These are phyloP conservation scores for Ctenochaetus hawaiiensis DNA, from an alignment of 2,797 vertebrate species.

Conservation along the genomic window DNA sequence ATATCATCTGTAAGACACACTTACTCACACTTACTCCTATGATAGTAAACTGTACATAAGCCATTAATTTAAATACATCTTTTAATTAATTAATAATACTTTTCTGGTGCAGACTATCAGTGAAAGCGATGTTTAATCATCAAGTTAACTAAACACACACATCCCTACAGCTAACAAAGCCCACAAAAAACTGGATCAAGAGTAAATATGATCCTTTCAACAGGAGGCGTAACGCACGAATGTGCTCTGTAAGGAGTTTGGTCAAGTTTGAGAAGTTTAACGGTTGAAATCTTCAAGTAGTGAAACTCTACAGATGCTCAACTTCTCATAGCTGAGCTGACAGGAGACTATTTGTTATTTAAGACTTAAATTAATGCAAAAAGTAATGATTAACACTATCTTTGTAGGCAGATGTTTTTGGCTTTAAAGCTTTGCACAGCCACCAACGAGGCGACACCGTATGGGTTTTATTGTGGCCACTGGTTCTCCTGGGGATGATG, in stretches of 20 bases:
- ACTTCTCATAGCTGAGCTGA: background rate
- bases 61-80: too few species aligned
- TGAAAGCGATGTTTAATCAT: too few species aligned
- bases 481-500: slow-evolving; percentile 17
- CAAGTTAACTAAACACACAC: too few species aligned
- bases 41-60: too few species aligned
- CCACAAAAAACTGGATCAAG: background rate
- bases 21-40: too few species aligned
- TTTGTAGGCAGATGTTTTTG: slow-evolving; percentile 1
- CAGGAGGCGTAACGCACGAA: background rate
- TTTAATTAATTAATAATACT: too few species aligned
- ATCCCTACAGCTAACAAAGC: background rate
- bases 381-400: background rate
- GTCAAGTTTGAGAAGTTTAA: background rate
- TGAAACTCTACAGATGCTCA: too few species aligned
- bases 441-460: slow-evolving; percentile 11
- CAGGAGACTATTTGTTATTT: slow-evolving; percentile 12
- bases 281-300: background rate
- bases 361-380: slow-evolving; percentile 5
- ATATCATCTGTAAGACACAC: too few species aligned
- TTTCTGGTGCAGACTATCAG: too few species aligned
- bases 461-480: slow-evolving; percentile 24
- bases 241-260: background rate
- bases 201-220: background rate
- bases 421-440: background rate